Evolutionary conservation across 2,888 invertebrate genomes (phyloP).

Genomic region (Calameuta pallipes): DNA sequence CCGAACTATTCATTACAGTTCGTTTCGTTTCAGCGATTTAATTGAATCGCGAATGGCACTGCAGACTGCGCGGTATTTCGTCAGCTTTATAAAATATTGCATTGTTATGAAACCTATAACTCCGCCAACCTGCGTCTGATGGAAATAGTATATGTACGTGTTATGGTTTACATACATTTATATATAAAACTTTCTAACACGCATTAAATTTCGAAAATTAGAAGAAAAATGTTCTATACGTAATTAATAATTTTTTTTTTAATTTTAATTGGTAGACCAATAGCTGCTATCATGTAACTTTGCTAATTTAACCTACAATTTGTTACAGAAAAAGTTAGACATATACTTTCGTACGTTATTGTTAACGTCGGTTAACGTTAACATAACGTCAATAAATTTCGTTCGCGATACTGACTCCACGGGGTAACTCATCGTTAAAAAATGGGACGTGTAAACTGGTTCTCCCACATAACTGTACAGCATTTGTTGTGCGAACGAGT

Average conservation of each 20-base stretch:
- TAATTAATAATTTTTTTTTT: not conserved
- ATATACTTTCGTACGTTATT: not conserved
- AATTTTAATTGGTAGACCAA: not conserved
- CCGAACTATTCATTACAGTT: not conserved
- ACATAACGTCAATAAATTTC: not conserved
- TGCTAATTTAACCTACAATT: not conserved
- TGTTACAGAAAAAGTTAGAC: not conserved
- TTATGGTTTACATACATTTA: not conserved
- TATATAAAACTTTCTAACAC: not conserved
- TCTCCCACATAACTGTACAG: not conserved
- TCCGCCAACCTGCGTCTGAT: not conserved
- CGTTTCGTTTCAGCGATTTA: constrained; percentile 4
- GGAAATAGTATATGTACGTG: not conserved
- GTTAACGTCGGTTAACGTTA: not conserved
- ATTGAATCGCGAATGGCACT: not conserved
- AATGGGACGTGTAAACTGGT: not conserved
- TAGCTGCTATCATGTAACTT: not conserved
- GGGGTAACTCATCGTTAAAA: not conserved
- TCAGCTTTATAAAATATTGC: not conserved
- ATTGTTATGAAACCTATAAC: not conserved
- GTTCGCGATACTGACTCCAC: not conserved
- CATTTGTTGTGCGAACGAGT: not conserved
- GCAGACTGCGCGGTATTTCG: not conserved
- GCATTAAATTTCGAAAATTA: not conserved
- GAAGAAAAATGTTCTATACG: not conserved